phyloP scores from a whole-genome alignment of 2,797 vertebrate species.

The Pygocentrus nattereri region DNA sequence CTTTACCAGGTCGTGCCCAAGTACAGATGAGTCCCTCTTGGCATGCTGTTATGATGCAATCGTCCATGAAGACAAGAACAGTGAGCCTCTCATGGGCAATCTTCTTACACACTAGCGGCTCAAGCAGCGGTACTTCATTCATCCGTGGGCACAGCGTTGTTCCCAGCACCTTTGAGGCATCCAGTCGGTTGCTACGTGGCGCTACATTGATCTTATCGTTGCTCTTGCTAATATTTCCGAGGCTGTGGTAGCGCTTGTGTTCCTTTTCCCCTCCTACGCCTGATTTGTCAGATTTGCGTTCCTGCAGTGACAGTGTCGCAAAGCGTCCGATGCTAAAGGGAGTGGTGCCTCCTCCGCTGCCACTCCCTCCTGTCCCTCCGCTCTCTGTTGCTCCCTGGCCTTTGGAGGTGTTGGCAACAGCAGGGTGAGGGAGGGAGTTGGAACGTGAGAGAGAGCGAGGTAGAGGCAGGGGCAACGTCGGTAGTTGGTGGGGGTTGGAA shows the following conservation, averaged over 20 bases:
- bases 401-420: conserved; percentile 80
- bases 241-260: conserved; percentile 92
- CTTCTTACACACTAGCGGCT: conserved; percentile 94
- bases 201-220: conserved; percentile 86
- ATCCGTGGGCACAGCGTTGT: conserved; percentile 90
- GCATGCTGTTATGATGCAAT: conserved; percentile 93
- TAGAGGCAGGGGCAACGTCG: conserved; percentile 78
- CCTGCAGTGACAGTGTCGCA: conserved; percentile 86
- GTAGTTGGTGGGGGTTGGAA: conserved; percentile 68
- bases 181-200: conserved; percentile 81
- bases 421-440: conserved; percentile 89
- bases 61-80: conserved; percentile 92
- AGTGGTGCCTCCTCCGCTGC: conserved; percentile 65
- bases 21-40: conserved; percentile 94
- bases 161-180: conserved; percentile 88
- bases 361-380: conserved; percentile 18
- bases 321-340: conserved; percentile 89
- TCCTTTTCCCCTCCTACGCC: conserved; percentile 81
- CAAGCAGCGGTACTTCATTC: conserved; percentile 90
- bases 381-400: conserved; percentile 59
- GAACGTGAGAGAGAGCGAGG: conserved; percentile 89
- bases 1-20: conserved; percentile 90
- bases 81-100: conserved; percentile 92
- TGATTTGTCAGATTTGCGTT: conserved; percentile 83
- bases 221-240: conserved; percentile 91